Base-by-base conservation (phyloP, 2,113 vertebrate genomes). In the Peromyscus maniculatus region DNA sequence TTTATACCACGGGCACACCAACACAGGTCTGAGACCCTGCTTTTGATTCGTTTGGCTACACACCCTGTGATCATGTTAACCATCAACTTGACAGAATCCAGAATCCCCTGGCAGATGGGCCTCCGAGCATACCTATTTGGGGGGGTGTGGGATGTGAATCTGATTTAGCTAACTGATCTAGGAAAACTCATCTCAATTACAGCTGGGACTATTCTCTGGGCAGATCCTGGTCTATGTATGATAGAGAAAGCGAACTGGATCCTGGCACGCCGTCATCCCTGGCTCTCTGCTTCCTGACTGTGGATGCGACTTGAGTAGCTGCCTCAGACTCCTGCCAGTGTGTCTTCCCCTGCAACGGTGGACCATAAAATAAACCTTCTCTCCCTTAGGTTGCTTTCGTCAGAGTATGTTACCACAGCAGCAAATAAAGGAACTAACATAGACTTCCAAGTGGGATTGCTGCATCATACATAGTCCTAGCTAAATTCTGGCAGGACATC, bases 1-100 rank as follows among this genome's bases (percentile, higher is more conserved):
- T 9, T 5, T 39, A 7, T 5, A 71, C 64, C 4, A 11, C 2
- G 5, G 9, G 19, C 7, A 16, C 21, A 33, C 24, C 28, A 1
- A 12, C 24, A 0, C 7, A 49, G 66, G 57, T 55, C 33, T 39
- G 3, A 13, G 17, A 1, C 3, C 39, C 36, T 12, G 9, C 46
- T 57, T 57, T 17, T 4, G 4, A 22, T 49, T 8, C 46, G n/a
- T 62, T 16, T 10, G 43, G 36, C 4, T 6, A 15, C 22, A 31
- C 1, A 39, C 19, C 94, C 71, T 28, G 71, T 46, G 83, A 33
- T 33, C 21, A 31, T 19, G 62, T 31, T 46, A 66, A 86, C 83
- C 49, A 3, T 52, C 31, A 22, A 36, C 62, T 33, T 69, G 64
- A 69, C 59, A 87, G 43, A 49, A 13, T 36, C 62, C 12, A 33